Evolutionary conservation across 1,140 invertebrate species (phyloP), one percentile per base, ranked within the genome.

Genomic region (Meloidogyne exigua): DNA sequence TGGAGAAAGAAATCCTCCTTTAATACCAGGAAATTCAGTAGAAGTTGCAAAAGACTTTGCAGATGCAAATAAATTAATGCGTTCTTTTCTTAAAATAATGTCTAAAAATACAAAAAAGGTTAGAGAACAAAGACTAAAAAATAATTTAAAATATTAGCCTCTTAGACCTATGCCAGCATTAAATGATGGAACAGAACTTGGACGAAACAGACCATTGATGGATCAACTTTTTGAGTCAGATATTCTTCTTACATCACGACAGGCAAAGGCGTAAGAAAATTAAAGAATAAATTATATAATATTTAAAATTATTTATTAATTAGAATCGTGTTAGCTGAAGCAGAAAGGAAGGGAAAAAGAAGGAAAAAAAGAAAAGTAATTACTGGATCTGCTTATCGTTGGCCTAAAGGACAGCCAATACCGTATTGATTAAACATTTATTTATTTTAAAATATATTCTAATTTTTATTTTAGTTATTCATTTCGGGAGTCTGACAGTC

Each of bases 331-430:
- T 32, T 82, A 25, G 81, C 81, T 5, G 81, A 82, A 69, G 81
- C 83, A 72, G 83, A 86, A 57, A 70, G 72, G 49, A 82, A 76
- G 66, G 72, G 68, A 4, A 69, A 76, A 67, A 57, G 83, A 39
- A 73, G 82, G 12, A 44, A 42, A 18, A 87, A 85, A 72, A 70
- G 86, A 57, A 87, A 87, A 78, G 86, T 86, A 11, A 86, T 86
- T 42, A 83, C 77, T 49, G 84, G 84, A 18, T 75, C 69, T 13
- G 76, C 74, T 1, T 86, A 87, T 69, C 72, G 86, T 72, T 86
- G 84, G 84, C 79, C 82, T 7, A 82, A 81, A 65, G 70, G 69
- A 36, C 80, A 63, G n/a, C 82, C 82, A 39, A 84, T 85, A 70
- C 79, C 84, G 28, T 85, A 39, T 7, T 0, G 9, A 39, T 39